Evolutionary conservation across 2,797 vertebrate genomes (phyloP).

Genomic region (Pteronotus mesoamericanus): DNA sequence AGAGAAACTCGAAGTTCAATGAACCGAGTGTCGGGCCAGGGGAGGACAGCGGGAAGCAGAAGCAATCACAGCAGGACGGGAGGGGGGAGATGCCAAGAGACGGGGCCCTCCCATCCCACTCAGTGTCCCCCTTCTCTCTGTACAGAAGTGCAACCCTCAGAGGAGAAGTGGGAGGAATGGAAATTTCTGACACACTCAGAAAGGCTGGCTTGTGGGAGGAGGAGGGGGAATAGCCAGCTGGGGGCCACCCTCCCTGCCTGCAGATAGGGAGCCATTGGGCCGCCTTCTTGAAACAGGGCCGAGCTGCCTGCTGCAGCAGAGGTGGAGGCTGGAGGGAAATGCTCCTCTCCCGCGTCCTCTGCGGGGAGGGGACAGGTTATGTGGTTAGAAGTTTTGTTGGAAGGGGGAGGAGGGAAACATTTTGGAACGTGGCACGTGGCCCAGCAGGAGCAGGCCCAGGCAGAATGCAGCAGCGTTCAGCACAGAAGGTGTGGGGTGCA

Average conservation of each 20-base stretch:
- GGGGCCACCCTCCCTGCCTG: background rate
- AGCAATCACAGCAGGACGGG: background rate
- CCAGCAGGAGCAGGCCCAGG: background rate
- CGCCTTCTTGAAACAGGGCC: background rate
- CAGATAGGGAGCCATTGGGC: background rate
- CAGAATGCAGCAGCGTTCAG: background rate
- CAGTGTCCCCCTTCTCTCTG: background rate
- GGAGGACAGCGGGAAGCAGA: background rate
- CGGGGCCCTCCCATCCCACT: background rate
- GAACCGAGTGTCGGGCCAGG: background rate
- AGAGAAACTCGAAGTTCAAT: background rate
- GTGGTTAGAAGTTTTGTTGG: background rate
- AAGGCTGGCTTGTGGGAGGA: background rate
- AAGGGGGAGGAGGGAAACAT: background rate
- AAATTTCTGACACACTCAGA: background rate
- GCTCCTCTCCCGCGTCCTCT: background rate
- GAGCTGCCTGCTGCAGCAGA: background rate
- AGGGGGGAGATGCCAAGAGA: background rate
- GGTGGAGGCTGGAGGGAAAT: background rate
- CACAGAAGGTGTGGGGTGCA: background rate
- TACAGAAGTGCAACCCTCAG: background rate
- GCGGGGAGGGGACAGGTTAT: background rate
- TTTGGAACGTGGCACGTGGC: background rate
- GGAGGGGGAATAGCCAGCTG: background rate
- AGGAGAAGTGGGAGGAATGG: background rate